Evolutionary conservation across 2,888 invertebrate genomes (phyloP), one percentile per base, ranked within the genome.

Genomic region (Lasioglossum zephyrum): DNA sequence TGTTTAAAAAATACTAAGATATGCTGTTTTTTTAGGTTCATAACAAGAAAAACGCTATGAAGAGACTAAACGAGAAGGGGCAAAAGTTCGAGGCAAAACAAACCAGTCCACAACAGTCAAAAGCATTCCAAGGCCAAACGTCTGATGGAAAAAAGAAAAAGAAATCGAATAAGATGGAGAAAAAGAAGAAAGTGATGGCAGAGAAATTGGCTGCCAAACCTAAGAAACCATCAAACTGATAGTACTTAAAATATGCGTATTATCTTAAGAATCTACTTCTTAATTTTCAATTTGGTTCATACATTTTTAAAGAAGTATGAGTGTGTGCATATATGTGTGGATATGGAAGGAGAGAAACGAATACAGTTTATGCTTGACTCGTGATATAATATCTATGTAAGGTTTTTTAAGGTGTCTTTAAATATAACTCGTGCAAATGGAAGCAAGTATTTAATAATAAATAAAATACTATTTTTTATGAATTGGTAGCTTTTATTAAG

Each of bases 91-190:
- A 53, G 1, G 73, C 9, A 4, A 73, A 60, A 22, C 47, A 78
- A 57, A 60, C 31, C 13, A 87, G 74, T 72, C 81, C 81, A 36
- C 79, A 88, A 13, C 70, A 70, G 18, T 73, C 76, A 73, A 75
- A 47, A 39, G 18, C 89, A 88, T 96, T 96, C 77, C 96, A 96
- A 31, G 96, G 96, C 2, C 95, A 96, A 92, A 96, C 96, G 1
- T 95, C 96, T 6, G 96, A 96, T 81, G 95, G 95, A 91, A 96
- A 96, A 90, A 96, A 96, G 95, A 96, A 96, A 93, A 95, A 94
- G 72, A 96, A 96, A 87, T 93, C 95, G 92, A 96, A 96, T 88
- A 96, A 95, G 4, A 93, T 95, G 11, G 95, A 96, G 87, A 96
- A 96, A 90, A 96, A 96, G 93, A 96, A 96, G 91, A 95, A 95